phyloP scores from a whole-genome alignment of 2,888 invertebrate species.

The Habrosyne pyritoides region DNA sequence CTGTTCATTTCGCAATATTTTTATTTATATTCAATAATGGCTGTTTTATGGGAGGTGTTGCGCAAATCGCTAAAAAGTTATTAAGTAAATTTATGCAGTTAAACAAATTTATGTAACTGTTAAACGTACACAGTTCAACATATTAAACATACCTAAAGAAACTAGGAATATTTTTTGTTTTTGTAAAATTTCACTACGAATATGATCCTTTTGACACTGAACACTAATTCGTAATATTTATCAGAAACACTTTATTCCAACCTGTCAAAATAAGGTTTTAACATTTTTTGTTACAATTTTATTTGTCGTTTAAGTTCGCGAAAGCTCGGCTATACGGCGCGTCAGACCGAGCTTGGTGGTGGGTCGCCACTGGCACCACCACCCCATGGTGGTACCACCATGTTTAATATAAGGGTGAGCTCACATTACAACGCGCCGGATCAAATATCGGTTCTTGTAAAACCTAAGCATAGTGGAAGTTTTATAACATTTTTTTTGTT shows the following conservation, averaged over 20 bases:
- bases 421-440: conserved; percentile 22
- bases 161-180: too few species aligned
- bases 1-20: too few species aligned
- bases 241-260: background rate
- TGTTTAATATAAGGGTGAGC: conserved; percentile 22
- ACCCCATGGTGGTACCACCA: conserved; percentile 45
- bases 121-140: too few species aligned
- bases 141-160: too few species aligned
- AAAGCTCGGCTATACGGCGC: conserved; percentile 42
- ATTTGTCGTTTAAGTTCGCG: conserved; percentile 21
- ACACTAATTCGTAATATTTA: background rate
- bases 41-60: too few species aligned
- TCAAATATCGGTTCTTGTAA: background rate
- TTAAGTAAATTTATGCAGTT: background rate
- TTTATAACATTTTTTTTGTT: too few species aligned
- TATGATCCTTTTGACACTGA: too few species aligned
- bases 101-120: too few species aligned
- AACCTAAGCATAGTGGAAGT: background rate
- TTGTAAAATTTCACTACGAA: too few species aligned
- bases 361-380: conserved; percentile 62
- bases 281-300: background rate
- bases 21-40: too few species aligned
- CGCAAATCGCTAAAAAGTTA: too few species aligned
- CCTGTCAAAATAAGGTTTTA: background rate
- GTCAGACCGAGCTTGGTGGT: conserved; percentile 68